Base-by-base conservation (phyloP, 2,888 invertebrate species). In the Platycheirus rosarum region DNA sequence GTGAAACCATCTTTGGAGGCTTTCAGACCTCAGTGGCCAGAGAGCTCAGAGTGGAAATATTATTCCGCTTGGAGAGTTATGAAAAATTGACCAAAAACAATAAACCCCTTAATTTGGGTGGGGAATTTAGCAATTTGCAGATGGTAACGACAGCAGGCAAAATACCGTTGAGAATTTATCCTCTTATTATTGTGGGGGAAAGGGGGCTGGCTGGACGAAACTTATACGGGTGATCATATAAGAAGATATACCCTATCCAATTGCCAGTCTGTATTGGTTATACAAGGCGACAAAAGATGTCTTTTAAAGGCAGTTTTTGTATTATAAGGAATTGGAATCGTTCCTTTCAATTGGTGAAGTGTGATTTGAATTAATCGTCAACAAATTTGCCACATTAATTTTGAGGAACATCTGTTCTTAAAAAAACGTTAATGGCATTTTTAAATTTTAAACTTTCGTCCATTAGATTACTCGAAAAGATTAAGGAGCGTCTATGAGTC, bases 41-140 rank as follows among this genome's bases (percentile, higher is more conserved):
- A 60, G 60, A 60, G 44, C 26, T 60, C 71, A 76, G 77, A 63
- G 71, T 71, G 77, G 77, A 73, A 73, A 82, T 82, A 77, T 82
- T 82, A 77, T 82, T 82, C 71, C 82, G 66, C 82, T 82, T 73
- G 82, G 66, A 73, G 82, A 77, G 82, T 68, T 82, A 82, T 82
- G 82, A 82, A 68, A 82, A 82, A 82, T 82, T 82, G 77, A 82
- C 82, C 82, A 82, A 77, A 82, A 82, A 82, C 82, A 82, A 82
- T 82, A 82, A 77, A 82, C 82, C 82, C 82, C 71, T 71, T 77
- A 66, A 77, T 77, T 68, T 77, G 77, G 77, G 68, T 66, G 77
- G 75, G 74, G 80, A 66, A 71, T 68, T 73, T 73, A 49, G 77
- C 82, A 82, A 82, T 77, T 82, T 77, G 76, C 71, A 53, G 71